phyloP scores from a whole-genome alignment of 2,797 vertebrate genomes.

The Enteromius fasciolatus region DNA sequence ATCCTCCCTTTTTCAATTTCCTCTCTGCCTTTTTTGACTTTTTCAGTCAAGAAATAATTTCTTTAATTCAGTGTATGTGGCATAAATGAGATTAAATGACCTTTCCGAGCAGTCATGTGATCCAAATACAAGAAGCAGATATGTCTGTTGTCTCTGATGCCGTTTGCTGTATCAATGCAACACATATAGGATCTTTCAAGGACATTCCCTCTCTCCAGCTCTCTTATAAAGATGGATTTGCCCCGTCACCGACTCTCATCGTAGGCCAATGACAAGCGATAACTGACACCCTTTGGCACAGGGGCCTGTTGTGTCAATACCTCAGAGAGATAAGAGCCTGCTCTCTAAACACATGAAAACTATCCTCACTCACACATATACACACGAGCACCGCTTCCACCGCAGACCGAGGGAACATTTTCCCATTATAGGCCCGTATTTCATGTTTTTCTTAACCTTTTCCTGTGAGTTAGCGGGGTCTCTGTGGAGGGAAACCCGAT shows the following conservation, averaged over 20 bases:
- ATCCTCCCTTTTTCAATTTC: slow-evolving; percentile 14
- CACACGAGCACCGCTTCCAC: neutral
- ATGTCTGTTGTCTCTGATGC: slow-evolving; percentile 44
- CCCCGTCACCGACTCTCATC: slow-evolving; percentile 43
- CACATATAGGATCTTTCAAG: slow-evolving; percentile 45
- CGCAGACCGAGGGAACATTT: slow-evolving; percentile 25
- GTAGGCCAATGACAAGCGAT: slow-evolving; percentile 26
- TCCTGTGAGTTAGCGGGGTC: slow-evolving; percentile 49
- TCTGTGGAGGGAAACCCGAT: slow-evolving; percentile 59
- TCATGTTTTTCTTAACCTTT: slow-evolving; percentile 49
- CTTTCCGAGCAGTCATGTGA: slow-evolving; percentile 26
- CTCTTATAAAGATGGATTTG: slow-evolving; percentile 44
- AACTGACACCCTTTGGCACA: slow-evolving; percentile 45
- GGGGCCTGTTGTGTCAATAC: slow-evolving; percentile 51
- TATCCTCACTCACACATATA: slow-evolving; percentile 9
- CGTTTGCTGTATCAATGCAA: slow-evolving; percentile 46
- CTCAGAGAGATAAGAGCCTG: slow-evolving; percentile 29
- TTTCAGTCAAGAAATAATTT: neutral
- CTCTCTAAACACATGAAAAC: slow-evolving; percentile 42
- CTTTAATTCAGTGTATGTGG: neutral
- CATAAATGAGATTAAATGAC: neutral
- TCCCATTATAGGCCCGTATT: slow-evolving; percentile 19
- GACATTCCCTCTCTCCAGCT: slow-evolving; percentile 34
- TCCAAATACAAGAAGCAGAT: slow-evolving; percentile 13
- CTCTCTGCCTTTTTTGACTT: neutral